Evolutionary conservation across 2,797 vertebrate species (phyloP).

Genomic region (Podarcis siculus): DNA sequence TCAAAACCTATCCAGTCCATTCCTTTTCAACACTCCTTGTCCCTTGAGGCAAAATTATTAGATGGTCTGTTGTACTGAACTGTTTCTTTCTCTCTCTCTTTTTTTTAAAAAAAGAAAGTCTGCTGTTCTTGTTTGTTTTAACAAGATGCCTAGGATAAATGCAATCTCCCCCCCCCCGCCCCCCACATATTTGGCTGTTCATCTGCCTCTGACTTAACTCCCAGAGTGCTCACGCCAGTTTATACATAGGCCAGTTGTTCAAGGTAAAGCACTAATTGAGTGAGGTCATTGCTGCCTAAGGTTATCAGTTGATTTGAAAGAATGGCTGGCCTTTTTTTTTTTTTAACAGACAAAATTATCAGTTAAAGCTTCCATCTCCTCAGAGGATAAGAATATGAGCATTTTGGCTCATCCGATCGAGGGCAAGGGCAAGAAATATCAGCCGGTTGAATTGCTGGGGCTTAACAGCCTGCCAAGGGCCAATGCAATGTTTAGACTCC

Average conservation of each 20-base stretch:
- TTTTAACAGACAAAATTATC: slow-evolving; percentile 55
- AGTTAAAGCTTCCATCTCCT: slow-evolving; percentile 42
- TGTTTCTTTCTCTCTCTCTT: slow-evolving; percentile 6
- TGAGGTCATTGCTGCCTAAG: slow-evolving; percentile 33
- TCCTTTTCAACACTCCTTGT: slow-evolving; percentile 25
- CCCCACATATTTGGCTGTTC: slow-evolving; percentile 37
- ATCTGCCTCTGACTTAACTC: slow-evolving; percentile 45
- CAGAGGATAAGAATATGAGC: slow-evolving; percentile 45
- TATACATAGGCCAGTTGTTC: slow-evolving; percentile 44
- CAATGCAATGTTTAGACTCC: slow-evolving; percentile 39
- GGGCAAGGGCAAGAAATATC: slow-evolving; percentile 46
- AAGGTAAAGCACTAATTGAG: slow-evolving; percentile 59
- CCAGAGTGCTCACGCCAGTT: slow-evolving; percentile 29
- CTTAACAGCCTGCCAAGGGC: slow-evolving; percentile 39
- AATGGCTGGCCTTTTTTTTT: slow-evolving; percentile 25
- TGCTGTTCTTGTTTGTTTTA: slow-evolving; percentile 12
- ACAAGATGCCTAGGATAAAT: slow-evolving; percentile 30
- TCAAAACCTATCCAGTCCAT: not conserved
- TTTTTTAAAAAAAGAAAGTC: not conserved
- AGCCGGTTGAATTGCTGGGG: slow-evolving; percentile 18
- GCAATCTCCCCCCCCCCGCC: not conserved
- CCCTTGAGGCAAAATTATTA: slow-evolving; percentile 38
- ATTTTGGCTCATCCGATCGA: slow-evolving; percentile 37
- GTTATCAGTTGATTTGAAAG: slow-evolving; percentile 48
- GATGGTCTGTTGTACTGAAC: slow-evolving; percentile 15